Evolutionary conservation across 2,888 invertebrate genomes (phyloP), one percentile per base, ranked within the genome.

Genomic region (Endomychus coccineus): DNA sequence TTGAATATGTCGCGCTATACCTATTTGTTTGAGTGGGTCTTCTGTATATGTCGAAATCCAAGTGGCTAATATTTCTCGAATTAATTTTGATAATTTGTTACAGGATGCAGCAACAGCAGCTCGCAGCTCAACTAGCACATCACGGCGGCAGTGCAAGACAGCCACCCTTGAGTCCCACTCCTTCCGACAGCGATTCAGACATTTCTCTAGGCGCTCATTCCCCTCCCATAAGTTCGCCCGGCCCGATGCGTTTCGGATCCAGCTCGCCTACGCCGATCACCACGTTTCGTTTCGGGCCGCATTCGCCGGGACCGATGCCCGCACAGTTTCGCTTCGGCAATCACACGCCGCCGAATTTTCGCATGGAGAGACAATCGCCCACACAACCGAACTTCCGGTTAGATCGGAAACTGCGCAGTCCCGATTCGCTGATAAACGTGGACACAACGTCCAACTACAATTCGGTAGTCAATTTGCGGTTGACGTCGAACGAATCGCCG

Each of bases 261-360:
- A 48, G 53, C 6, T 62, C 62, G 7, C 60, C 58, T 10, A 52
- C 56, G 34, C 63, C 62, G 3, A 54, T 67, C 34, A 62, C 62
- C 13, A 56, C 61, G 13, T 67, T 66, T 43, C 54, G 67, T 15
- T 67, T 67, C 43, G 67, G 66, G 3, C 61, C 66, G 4, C 67
- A 67, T 46, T 67, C 66, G 2, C 67, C 67, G 3, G 67, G 67
- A 7, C 67, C 67, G 3, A 67, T 67, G 66, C 67, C 67, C 1
- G 47, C 63, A 15, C 66, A 65, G 44, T 67, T 64, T 49, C 59
- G 67, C 16, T 65, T 66, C 50, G 58, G 56, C 16, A 53, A 53
- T 16, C 58, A 60, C 42, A 55, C 61, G n/a, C 54, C 60, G 10
- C 55, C 60, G 9, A 49, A 44, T 42, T 60, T 54, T 41, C 48